Evolutionary conservation across 2,888 invertebrate species (phyloP), one percentile per base, ranked within the genome.

Genomic region (Aspidapion aeneum): DNA sequence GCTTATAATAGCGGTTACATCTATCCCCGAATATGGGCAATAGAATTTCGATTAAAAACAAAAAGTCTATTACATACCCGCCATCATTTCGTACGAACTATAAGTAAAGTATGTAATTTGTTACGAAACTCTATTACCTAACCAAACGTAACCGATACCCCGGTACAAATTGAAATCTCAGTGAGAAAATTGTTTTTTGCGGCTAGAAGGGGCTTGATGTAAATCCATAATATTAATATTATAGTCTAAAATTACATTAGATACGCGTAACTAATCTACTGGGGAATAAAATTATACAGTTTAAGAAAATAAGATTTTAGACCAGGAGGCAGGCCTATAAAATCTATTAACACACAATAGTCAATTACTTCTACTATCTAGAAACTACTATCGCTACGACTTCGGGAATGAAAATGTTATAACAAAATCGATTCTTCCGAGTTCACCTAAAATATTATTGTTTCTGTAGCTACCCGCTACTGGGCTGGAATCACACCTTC

Each of bases 81-180:
- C 35, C 35, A 35, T 35, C 3, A 7, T 35, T 7, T 35, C 3
- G 35, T 35, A 7, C 12, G 12, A 7, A 12, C 3, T 35, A 35
- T 35, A 7, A 35, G 5, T 35, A 35, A n/a, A 3, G 5, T 35
- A 35, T 35, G 5, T 35, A 35, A 35, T 35, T 35, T 35, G 35
- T 35, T 35, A 35, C 35, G 12, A 35, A 35, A 35, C 35, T 35
- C 35, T 35, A 35, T 35, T 35, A 35, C 35, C 35, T 35, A 35
- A 35, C 35, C 35, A 35, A 35, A 35, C 35, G 35, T 35, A 35
- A 35, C 35, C 35, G 35, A 35, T 35, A 35, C 5, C 35, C 52
- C 7, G 18, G n/a, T 17, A 52, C 52, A 52, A 52, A 52, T 52
- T 52, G 52, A 52, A 52, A 52, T 52, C 19, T 52, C 52, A 52